Percentiles rank a stretch among this genome's conserved stretches.
Conservation (phyloP, 2,797 vertebrate species). For the Pantherophis alleghaniensis region DNA sequence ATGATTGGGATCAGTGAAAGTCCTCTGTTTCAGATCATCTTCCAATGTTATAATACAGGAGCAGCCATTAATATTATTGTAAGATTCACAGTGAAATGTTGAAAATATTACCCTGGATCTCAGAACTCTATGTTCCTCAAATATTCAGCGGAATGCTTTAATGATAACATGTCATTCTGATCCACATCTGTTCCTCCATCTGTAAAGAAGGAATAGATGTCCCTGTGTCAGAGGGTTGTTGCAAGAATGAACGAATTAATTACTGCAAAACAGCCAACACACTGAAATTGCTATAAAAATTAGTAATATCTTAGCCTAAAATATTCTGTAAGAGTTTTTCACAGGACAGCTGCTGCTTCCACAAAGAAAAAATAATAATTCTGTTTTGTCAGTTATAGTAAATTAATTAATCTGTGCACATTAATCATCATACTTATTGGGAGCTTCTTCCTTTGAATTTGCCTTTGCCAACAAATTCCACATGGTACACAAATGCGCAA, state of each 20-base stretch:
- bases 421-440: slow-evolving; percentile 46
- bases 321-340: slow-evolving; percentile 21
- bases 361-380: slow-evolving; percentile 5
- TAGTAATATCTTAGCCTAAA: not conserved
- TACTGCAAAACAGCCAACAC: not conserved
- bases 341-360: slow-evolving; percentile 18
- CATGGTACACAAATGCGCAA: slow-evolving; percentile 52
- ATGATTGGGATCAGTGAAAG: not conserved
- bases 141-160: not conserved
- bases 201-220: not conserved
- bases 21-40: not conserved
- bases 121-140: not conserved
- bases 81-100: not conserved
- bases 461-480: slow-evolving; percentile 40
- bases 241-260: not conserved
- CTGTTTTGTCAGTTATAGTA: slow-evolving; percentile 27
- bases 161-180: not conserved
- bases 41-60: not conserved
- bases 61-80: not conserved
- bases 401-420: slow-evolving; percentile 29
- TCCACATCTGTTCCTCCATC: not conserved
- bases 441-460: slow-evolving; percentile 38
- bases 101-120: not conserved
- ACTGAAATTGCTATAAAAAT: not conserved
- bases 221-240: not conserved